Conservation (phyloP, 2,888 invertebrate species). For the Oxycera nigricornis region DNA sequence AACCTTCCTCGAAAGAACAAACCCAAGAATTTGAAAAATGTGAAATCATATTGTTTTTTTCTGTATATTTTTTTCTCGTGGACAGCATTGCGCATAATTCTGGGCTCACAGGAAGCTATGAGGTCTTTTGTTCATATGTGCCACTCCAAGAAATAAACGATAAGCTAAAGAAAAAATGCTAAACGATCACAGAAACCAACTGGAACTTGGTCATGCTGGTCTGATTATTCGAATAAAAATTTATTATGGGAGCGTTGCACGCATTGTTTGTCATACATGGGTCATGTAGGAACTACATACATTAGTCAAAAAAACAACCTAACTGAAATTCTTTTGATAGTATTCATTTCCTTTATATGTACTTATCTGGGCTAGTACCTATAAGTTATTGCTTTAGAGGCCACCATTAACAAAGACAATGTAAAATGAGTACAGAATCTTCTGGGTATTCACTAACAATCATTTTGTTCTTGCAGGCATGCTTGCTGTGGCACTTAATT, state of each 20-base stretch:
- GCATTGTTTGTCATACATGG: background rate
- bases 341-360: no score
- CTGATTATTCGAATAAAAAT: background rate
- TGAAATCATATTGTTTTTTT: background rate
- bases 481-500: no score
- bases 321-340: no score
- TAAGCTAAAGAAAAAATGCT: background rate
- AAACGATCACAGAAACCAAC: background rate
- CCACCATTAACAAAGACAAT: no score
- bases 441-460: no score
- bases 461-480: no score
- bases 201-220: conserved; percentile 20
- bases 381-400: no score
- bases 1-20: background rate
- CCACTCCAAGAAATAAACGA: background rate
- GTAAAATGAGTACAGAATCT: no score
- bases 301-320: no score
- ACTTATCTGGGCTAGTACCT: no score
- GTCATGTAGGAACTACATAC: background rate
- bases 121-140: conserved; percentile 19
- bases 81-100: conserved; percentile 15
- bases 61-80: background rate
- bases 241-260: background rate
- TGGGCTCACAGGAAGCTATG: conserved; percentile 27
- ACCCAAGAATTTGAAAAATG: background rate